Base-by-base conservation (phyloP, 1,140 invertebrate species). In the Microplitis mediator region DNA sequence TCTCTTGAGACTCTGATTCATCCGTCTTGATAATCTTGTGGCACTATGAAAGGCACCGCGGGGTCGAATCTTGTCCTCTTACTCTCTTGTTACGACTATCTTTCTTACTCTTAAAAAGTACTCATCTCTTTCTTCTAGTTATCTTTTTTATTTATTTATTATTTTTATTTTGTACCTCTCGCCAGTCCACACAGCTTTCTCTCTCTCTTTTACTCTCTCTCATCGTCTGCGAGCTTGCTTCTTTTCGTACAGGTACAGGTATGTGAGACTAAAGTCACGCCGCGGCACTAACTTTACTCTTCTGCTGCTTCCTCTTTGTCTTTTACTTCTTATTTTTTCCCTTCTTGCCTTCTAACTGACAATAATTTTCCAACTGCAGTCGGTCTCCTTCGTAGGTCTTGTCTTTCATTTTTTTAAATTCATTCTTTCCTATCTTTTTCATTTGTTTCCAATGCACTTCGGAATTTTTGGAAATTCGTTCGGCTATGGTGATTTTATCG, bases 11-110 rank as follows among this genome's bases (percentile, higher is more conserved):
- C 74, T 45, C 39, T 71, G 67, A 71, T 73, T 73, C 74, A 75
- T 75, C 71, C 71, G 72, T 75, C 71, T 75, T 75, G 71, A 75
- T 75, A 75, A 75, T 75, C 71, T 75, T 54, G 68, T 75, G 74
- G 74, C 71, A 73, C 69, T 73, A 75, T 75, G 71, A 75, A 75
- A 75, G 67, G 67, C 74, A 64, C 74, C 71, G 74, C 71, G 74
- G 74, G 74, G 39, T 73, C 69, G 71, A 68, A 23, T 35, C 61
- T 73, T 71, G 56, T 75, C 69, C 56, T 74, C 36, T 69, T 62
- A 60, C 65, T 61, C 56, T 71, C 52, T 68, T 68, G 52, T 60
- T 68, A 34, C 52, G 3, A 8, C 5, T 36, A 34, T 62, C 13
- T 4, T 66, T 14, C 52, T 45, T 16, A 51, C 62, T 32, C 52